These are phyloP conservation scores for Thymallus thymallus DNA, from an alignment of 2,113 vertebrate species.

Conservation along the genomic window DNA sequence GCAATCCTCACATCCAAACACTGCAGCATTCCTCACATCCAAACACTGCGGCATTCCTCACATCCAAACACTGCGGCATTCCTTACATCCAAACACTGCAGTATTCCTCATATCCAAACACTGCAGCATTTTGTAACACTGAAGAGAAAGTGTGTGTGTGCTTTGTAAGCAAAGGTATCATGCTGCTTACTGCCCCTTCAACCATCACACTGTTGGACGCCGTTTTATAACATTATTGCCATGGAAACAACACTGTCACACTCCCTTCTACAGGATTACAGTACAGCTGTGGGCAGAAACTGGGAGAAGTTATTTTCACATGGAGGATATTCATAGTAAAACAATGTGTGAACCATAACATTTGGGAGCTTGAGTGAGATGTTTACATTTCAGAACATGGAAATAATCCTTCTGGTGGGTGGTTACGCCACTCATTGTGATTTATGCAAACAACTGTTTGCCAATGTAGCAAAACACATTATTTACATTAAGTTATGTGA, in stretches of 20 bases:
- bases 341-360: slow-evolving; percentile 27
- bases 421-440: slow-evolving; percentile 9
- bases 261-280: slow-evolving; percentile 53
- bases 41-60: too few relatives aligned
- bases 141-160: background rate
- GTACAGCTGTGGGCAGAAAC: slow-evolving; percentile 49
- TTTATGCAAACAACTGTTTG: background rate
- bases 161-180: background rate
- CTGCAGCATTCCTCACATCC: too few relatives aligned
- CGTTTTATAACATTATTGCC: slow-evolving; percentile 12
- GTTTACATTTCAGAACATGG: slow-evolving; percentile 31
- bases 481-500: background rate
- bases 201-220: background rate
- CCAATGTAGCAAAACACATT: background rate
- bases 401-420: slow-evolving; percentile 33
- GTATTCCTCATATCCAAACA: background rate
- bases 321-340: slow-evolving; percentile 23
- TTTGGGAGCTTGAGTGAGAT: slow-evolving; percentile 42
- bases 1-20: too few relatives aligned
- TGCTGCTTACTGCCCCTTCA: background rate
- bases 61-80: background rate
- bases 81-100: background rate
- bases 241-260: slow-evolving; percentile 51
- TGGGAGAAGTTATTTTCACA: slow-evolving; percentile 28
- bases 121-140: background rate